Evolutionary conservation across 2,888 invertebrate species (phyloP), one percentile per base, ranked within the genome.

Genomic region (Epistrophe eligans): DNA sequence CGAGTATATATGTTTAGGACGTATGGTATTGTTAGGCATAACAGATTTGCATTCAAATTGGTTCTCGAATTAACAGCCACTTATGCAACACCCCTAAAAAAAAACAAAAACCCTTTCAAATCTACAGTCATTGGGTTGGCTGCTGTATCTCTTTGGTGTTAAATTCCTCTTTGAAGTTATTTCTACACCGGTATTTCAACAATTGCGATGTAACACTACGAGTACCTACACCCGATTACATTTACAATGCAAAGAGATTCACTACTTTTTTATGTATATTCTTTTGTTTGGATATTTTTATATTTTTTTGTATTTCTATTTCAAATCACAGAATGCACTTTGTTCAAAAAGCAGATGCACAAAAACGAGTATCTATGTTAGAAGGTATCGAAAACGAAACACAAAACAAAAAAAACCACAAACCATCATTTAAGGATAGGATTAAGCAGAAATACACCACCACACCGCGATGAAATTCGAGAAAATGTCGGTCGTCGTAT

Each of bases 401-500:
- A 62, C 35, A 38, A 66, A 3, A 48, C 45, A 35, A 38, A 15
- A 38, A 55, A 62, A 50, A 57, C 17, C 74, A 64, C 76, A 58
- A 71, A 40, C 40, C 70, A 64, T 76, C 35, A 50, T 66, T 45
- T 48, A 32, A 32, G 28, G 55, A 55, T 28, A 19, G 10, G 64
- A 58, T 24, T n/a, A 52, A 9, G 24, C 15, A 40, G 32, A 77
- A 57, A 81, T 43, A 11, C 52, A 28, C 55, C 55, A 67, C 74
- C 74, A 64, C 73, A 67, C 74, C 74, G 58, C 73, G 81, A n/a
- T n/a, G n/a, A 48, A 85, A 76, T 79, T 76, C 58, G 79, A 67
- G 45, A 6, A 62, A 43, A 79, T 35, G 55, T 28, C 48, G 35
- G 60, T 62, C 71, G 77, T 32, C 17, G 35, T 60, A 13, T 57